These are phyloP conservation scores for Pterocles gutturalis DNA, from an alignment of 2,113 vertebrate species.

Conservation along the genomic window DNA sequence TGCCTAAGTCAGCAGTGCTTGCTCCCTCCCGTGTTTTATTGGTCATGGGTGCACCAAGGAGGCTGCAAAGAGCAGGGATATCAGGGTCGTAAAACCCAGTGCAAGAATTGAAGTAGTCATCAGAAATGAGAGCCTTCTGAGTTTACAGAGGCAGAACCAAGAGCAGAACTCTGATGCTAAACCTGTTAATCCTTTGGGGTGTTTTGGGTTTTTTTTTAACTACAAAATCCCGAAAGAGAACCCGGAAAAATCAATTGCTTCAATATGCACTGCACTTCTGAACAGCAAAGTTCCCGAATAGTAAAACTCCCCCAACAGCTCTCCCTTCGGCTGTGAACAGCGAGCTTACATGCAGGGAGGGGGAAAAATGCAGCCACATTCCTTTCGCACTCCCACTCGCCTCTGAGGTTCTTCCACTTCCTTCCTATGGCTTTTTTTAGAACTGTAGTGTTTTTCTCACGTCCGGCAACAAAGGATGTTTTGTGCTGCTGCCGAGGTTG, in stretches of 20 bases:
- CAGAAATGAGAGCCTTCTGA: not conserved
- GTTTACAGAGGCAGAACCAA: not conserved
- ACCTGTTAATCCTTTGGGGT: not conserved
- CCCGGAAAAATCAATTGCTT: not conserved
- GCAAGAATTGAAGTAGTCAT: not conserved
- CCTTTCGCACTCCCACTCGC: constrained; percentile 89
- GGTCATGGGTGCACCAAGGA: not conserved
- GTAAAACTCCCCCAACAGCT: not conserved
- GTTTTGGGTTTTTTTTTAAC: not conserved
- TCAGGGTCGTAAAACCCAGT: not conserved
- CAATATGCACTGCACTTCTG: not conserved
- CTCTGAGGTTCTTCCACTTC: constrained; percentile 92
- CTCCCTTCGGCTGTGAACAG: not conserved
- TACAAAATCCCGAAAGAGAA: not conserved
- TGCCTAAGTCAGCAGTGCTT: not conserved
- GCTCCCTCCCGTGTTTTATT: not conserved
- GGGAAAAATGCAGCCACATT: constrained; percentile 81
- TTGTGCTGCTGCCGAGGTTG: constrained; percentile 83
- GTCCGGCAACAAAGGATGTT: constrained; percentile 95
- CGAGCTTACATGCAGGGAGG: constrained; percentile 48
- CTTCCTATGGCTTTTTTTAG: constrained; percentile 99
- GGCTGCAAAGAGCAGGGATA: not conserved
- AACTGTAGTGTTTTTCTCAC: constrained; percentile 93
- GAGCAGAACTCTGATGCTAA: not conserved
- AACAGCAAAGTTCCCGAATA: not conserved